phyloP scores from a whole-genome alignment of 2,113 vertebrate genomes.

The Rhabdornis inornatus region DNA sequence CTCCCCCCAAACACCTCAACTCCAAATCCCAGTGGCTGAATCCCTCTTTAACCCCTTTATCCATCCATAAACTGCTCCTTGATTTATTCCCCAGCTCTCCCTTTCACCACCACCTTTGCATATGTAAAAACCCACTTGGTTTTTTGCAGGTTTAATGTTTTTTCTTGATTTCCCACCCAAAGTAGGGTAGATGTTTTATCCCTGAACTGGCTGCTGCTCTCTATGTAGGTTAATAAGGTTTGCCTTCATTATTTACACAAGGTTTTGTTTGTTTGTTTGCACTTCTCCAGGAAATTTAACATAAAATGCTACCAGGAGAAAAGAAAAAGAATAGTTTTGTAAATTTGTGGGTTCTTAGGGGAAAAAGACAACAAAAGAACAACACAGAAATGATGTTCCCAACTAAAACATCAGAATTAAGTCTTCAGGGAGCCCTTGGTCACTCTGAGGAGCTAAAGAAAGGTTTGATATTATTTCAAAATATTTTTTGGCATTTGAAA shows the following conservation, averaged over 20 bases:
- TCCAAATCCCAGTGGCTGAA: background rate
- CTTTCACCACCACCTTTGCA: background rate
- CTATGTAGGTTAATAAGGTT: conserved; percentile 36
- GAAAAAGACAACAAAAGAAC: background rate
- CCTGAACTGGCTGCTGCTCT: background rate
- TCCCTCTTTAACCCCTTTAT: no score
- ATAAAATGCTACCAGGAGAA: background rate
- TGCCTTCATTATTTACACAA: conserved; percentile 20
- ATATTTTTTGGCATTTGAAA: background rate
- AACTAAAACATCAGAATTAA: background rate
- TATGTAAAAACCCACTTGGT: background rate
- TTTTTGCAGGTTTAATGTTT: background rate
- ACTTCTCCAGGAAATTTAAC: background rate
- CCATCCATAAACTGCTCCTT: background rate
- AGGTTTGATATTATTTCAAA: background rate
- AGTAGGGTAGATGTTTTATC: conserved; percentile 35
- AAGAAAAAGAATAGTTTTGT: background rate
- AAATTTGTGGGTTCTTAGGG: background rate
- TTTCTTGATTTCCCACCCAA: background rate
- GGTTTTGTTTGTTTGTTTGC: conserved; percentile 14
- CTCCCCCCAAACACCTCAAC: background rate
- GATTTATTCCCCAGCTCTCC: background rate
- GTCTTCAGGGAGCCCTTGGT: background rate
- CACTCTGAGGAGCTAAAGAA: background rate
- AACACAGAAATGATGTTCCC: background rate